These are phyloP conservation scores for Amblyjoppa fuscipennis DNA, from an alignment of 2,888 invertebrate genomes.

Conservation along the genomic window DNA sequence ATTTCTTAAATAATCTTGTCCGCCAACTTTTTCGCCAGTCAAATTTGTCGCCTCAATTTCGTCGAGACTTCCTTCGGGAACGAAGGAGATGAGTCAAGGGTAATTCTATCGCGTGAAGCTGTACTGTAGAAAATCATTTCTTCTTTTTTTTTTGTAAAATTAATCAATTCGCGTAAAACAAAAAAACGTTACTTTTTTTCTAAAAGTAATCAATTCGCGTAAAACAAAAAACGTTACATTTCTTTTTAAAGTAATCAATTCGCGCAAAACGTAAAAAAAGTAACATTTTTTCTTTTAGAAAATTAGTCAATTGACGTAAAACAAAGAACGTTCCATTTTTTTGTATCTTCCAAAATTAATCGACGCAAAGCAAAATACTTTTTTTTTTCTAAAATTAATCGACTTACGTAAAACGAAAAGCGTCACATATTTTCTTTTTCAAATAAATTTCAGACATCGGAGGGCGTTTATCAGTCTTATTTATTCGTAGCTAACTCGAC, in stretches of 20 bases:
- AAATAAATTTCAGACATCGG: slow-evolving; percentile 24
- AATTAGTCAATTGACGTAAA: too few relatives aligned
- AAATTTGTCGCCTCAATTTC: neutral
- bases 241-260: too few relatives aligned
- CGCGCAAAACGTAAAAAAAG: too few relatives aligned
- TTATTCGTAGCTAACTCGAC: slow-evolving; percentile 80
- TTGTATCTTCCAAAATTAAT: too few relatives aligned
- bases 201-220: neutral
- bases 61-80: neutral
- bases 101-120: neutral
- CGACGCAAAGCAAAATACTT: too few relatives aligned
- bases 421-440: neutral
- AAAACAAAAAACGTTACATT: too few relatives aligned
- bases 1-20: neutral
- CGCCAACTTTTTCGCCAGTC: slow-evolving; percentile 5
- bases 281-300: too few relatives aligned
- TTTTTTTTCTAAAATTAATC: neutral
- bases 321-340: too few relatives aligned
- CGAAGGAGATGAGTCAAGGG: neutral
- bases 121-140: neutral
- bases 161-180: neutral
- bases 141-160: neutral
- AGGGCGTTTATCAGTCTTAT: slow-evolving; percentile 78
- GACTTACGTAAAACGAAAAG: too few relatives aligned
- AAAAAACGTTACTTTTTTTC: neutral